Evolutionary conservation across 2,113 vertebrate species (phyloP).

Genomic region (Neoarius graeffei): DNA sequence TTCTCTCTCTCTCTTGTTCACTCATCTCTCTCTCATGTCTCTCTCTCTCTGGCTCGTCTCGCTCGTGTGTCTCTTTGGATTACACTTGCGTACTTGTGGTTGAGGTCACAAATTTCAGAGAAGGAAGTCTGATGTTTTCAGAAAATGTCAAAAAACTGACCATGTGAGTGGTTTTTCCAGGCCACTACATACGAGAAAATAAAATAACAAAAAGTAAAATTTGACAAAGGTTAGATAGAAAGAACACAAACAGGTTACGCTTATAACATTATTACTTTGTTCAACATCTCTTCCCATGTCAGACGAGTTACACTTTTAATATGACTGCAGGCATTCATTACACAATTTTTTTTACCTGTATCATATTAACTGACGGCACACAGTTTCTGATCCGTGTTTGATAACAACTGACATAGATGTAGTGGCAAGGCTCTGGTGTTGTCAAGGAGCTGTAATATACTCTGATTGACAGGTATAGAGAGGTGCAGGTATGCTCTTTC

Average conservation of each 20-base stretch:
- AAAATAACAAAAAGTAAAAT: neutral
- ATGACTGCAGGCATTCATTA: conserved; percentile 26
- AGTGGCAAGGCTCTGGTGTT: neutral
- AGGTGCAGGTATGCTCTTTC: conserved; percentile 59
- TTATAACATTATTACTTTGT: neutral
- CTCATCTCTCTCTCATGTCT: too few species aligned
- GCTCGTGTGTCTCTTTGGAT: too few species aligned
- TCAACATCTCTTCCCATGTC: conserved; percentile 4
- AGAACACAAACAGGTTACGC: neutral
- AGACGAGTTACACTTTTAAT: neutral
- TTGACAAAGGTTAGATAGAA: neutral
- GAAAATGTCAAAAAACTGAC: neutral
- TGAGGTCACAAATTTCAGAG: too few species aligned
- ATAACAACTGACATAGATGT: conserved; percentile 12
- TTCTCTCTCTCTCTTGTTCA: too few species aligned
- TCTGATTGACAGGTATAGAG: conserved; percentile 44
- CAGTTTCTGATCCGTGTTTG: conserved; percentile 33
- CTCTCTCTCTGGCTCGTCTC: too few species aligned
- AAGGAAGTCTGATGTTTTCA: neutral
- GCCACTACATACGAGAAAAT: neutral
- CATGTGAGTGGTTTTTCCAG: neutral
- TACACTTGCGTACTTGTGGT: neutral
- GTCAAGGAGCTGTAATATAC: conserved; percentile 39
- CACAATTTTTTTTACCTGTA: conserved; percentile 4
- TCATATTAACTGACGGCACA: neutral